Percentiles rank a stretch among this genome's conserved stretches.
phyloP scores from a whole-genome alignment of 1,140 invertebrate species.

The Nasonia giraulti region DNA sequence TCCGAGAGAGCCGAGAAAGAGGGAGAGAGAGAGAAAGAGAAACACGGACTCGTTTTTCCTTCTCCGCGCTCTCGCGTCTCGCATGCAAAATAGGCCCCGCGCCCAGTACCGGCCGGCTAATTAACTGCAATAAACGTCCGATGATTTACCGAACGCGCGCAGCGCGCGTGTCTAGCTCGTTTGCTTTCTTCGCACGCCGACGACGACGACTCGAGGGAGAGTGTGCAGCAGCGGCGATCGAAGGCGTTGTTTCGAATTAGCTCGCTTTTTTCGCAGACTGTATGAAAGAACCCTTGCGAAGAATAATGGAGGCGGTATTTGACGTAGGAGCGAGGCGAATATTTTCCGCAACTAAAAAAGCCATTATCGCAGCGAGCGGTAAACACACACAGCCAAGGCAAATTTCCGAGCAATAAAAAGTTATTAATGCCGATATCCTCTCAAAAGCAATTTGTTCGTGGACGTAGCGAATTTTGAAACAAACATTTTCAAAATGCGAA shows the following conservation, averaged over 20 bases:
- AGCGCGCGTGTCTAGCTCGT: conserved; percentile 9
- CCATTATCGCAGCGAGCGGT: conserved; percentile 1
- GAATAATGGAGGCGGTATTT: neutral
- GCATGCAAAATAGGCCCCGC: conserved; percentile 60
- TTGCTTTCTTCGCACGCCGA: conserved; percentile 30
- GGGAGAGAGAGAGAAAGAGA: neutral
- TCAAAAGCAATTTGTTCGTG: too few relatives aligned
- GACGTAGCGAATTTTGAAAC: neutral
- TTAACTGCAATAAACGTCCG: conserved; percentile 67
- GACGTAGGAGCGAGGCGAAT: neutral
- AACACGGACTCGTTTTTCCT: conserved; percentile 8
- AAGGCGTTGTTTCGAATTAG: neutral
- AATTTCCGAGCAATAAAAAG: conserved; percentile 14
- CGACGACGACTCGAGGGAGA: neutral
- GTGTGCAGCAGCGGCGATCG: neutral
- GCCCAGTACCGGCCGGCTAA: conserved; percentile 59
- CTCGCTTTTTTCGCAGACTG: neutral
- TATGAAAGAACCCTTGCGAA: too few relatives aligned
- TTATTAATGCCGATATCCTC: conserved; percentile 30
- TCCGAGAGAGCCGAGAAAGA: neutral
- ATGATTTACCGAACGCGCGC: conserved; percentile 64
- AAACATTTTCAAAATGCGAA: neutral
- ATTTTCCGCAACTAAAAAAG: neutral
- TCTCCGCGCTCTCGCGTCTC: conserved; percentile 37
- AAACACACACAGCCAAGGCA: neutral